Percentiles rank a stretch among this genome's conserved stretches.
Evolutionary conservation across 2,797 vertebrate species (phyloP).

Genomic region (Rhabdophis nuchalis): DNA sequence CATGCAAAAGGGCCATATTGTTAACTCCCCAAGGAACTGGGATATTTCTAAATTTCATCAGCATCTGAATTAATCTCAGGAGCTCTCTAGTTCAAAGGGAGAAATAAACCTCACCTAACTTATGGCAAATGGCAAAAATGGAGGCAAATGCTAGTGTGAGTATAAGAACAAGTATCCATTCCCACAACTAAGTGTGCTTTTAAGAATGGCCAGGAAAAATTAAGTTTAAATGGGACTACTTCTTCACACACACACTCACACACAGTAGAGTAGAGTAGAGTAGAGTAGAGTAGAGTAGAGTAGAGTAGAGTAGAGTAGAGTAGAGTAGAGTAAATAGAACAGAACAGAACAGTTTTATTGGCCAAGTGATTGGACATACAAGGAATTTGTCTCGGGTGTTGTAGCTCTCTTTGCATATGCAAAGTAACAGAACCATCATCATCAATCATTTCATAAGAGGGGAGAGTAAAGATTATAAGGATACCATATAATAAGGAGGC

Average conservation of each 20-base stretch:
- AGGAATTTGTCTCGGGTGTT: neutral
- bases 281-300: too few relatives aligned
- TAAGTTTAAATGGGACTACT: neutral
- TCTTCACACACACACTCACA: neutral
- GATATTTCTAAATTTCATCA: conserved; percentile 23
- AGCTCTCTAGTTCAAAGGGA: conserved; percentile 15
- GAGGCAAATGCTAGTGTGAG: neutral
- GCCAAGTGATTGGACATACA: neutral
- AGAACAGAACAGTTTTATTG: neutral
- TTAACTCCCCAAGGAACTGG: conserved; percentile 36
- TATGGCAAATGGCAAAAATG: neutral
- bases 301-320: neutral
- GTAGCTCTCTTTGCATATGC: neutral
- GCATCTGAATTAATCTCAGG: conserved; percentile 15
- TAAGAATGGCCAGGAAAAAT: neutral
- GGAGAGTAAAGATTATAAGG: neutral
- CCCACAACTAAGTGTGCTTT: neutral
- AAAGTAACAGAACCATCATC: neutral
- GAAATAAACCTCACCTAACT: neutral
- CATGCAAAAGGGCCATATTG: conserved; percentile 2
- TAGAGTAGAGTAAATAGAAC: neutral
- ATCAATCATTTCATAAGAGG: neutral
- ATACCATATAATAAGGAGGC: neutral
- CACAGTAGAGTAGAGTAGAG: too few relatives aligned
- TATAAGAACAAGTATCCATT: neutral